A percentile compares a stretch with the other conserved stretches of the same genome.
phyloP scores from a whole-genome alignment of 2,113 vertebrate species.

The Megaceryle torquata region DNA sequence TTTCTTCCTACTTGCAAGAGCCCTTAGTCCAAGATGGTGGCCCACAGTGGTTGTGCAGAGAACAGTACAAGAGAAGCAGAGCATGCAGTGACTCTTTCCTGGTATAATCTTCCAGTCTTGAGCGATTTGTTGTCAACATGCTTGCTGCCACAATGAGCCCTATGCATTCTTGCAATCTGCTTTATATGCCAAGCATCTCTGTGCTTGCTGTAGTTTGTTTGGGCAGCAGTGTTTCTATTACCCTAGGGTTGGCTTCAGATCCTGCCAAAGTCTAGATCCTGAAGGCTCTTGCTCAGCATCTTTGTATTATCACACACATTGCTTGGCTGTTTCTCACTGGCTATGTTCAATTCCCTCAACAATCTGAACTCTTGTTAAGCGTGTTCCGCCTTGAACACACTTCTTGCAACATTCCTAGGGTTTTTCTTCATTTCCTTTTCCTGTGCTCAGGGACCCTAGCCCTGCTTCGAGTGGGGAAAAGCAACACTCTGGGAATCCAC shows the following conservation, averaged over 20 bases:
- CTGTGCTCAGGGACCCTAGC: background rate
- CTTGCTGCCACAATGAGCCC: background rate
- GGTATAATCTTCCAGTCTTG: background rate
- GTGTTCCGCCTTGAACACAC: fast-evolving
- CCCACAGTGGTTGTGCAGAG: fast-evolving
- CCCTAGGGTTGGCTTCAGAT: background rate
- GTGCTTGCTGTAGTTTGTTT: background rate
- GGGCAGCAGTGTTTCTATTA: background rate
- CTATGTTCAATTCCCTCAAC: fast-evolving
- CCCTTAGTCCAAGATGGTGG: background rate
- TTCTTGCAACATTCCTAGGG: background rate
- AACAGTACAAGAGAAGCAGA: background rate
- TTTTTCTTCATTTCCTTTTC: background rate
- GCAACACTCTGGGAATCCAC: background rate
- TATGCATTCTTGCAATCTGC: background rate
- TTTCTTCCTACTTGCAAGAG: background rate
- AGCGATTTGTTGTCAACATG: background rate
- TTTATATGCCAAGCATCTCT: background rate
- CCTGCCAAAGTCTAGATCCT: background rate
- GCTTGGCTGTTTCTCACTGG: background rate
- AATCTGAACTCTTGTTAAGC: background rate
- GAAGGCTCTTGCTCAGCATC: background rate
- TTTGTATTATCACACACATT: fast-evolving
- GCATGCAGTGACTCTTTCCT: background rate
- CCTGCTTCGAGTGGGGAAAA: background rate